Evolutionary conservation across 1,140 invertebrate genomes (phyloP).

Genomic region (Periplaneta americana): DNA sequence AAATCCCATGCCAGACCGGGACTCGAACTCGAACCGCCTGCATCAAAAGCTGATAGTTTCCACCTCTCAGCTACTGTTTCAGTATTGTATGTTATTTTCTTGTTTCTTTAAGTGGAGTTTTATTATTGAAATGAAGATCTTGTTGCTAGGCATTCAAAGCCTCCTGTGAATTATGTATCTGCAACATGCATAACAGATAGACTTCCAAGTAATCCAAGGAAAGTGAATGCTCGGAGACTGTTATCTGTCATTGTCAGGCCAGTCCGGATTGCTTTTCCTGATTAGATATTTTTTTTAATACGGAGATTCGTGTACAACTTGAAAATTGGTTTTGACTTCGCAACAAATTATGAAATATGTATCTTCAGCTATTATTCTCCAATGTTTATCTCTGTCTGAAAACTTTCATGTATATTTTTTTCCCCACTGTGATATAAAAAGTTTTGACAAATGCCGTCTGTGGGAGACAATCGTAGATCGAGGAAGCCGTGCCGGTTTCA

Average conservation of each 20-base stretch:
- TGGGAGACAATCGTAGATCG: not conserved
- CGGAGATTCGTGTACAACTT: not conserved
- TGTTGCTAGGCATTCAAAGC: too few species aligned
- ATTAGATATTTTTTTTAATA: not conserved
- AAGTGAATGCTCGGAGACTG: not conserved
- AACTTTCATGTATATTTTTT: not conserved
- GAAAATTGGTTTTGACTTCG: not conserved
- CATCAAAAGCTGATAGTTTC: too few species aligned
- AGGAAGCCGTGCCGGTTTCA: not conserved
- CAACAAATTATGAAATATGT: not conserved
- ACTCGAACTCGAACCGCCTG: too few species aligned
- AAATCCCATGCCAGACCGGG: too few species aligned
- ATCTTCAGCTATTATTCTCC: not conserved
- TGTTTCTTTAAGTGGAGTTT: too few species aligned
- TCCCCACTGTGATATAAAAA: not conserved
- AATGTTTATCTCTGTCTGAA: not conserved
- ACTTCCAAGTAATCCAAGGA: not conserved
- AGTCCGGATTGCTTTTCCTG: not conserved
- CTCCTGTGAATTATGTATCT: not conserved
- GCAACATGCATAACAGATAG: not conserved
- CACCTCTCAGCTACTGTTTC: too few species aligned
- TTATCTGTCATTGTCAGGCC: not conserved
- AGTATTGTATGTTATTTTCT: too few species aligned
- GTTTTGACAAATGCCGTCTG: not conserved
- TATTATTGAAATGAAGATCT: too few species aligned